Percentiles rank a stretch among this genome's conserved stretches.
These are phyloP conservation scores for Zaprionus nigranus DNA, from an alignment of 1,140 invertebrate species.

Conservation along the genomic window DNA sequence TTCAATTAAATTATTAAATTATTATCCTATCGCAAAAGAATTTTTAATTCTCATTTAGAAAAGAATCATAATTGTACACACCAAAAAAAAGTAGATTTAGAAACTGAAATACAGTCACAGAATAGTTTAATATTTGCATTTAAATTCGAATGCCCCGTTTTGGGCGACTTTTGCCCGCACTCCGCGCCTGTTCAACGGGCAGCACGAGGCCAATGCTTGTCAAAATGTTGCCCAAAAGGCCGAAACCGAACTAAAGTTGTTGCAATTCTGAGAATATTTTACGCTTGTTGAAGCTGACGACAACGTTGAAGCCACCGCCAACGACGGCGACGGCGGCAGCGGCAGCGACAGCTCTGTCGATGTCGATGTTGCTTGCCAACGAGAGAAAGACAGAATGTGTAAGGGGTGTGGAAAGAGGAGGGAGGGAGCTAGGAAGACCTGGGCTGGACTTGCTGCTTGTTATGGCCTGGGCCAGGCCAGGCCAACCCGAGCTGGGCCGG, in stretches of 20 bases:
- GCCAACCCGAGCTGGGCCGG: conserved; percentile 2
- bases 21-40: too few relatives aligned
- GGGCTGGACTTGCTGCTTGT: conserved; percentile 25
- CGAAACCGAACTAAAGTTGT: conserved; percentile 67
- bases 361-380: conserved; percentile 24
- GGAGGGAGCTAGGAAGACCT: background rate
- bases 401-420: background rate
- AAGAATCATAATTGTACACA: too few relatives aligned
- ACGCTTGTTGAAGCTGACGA: conserved; percentile 79
- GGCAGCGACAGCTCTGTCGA: conserved; percentile 5
- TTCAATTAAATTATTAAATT: too few relatives aligned
- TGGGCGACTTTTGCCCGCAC: conserved; percentile 23
- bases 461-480: too few relatives aligned
- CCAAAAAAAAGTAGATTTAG: too few relatives aligned
- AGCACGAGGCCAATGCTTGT: conserved; percentile 38
- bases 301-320: conserved; percentile 73
- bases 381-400: conserved; percentile 2
- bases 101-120: background rate
- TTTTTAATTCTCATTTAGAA: too few relatives aligned
- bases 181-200: conserved; percentile 45
- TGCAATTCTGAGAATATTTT: conserved; percentile 82
- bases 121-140: background rate
- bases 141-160: conserved; percentile 20
- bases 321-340: conserved; percentile 45
- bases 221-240: conserved; percentile 70